Conservation (phyloP, 2,888 invertebrate genomes). For the Tipula confusa region DNA sequence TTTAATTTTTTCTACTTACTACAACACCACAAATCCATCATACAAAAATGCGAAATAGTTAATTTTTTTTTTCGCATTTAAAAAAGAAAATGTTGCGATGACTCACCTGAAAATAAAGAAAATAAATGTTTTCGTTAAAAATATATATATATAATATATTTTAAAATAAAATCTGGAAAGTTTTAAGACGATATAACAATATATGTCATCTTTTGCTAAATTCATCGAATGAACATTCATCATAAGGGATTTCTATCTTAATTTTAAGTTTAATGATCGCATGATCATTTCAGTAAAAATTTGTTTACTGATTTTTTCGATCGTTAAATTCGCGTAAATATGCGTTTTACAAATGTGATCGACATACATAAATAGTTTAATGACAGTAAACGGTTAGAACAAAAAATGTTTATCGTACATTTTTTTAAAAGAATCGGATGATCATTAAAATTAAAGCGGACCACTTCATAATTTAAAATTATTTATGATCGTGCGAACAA, state of each 20-base stretch:
- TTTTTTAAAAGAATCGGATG: too few relatives aligned
- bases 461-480: too few relatives aligned
- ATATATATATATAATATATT: too few relatives aligned
- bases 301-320: too few relatives aligned
- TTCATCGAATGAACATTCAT: not conserved
- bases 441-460: too few relatives aligned
- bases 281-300: too few relatives aligned
- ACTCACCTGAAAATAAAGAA: not conserved
- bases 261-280: too few relatives aligned
- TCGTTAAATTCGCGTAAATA: too few relatives aligned
- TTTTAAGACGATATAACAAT: not conserved
- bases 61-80: not conserved
- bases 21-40: not conserved
- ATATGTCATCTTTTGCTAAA: not conserved
- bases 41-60: not conserved
- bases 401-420: not conserved
- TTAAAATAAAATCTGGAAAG: not conserved
- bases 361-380: not conserved
- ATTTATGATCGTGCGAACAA: too few relatives aligned
- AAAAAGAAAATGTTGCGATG: not conserved
- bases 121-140: not conserved
- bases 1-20: not conserved
- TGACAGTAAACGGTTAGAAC: too few relatives aligned
- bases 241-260: too few relatives aligned
- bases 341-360: too few relatives aligned